Base-by-base conservation (phyloP, 2,113 vertebrate species). In the Ochotona princeps region DNA sequence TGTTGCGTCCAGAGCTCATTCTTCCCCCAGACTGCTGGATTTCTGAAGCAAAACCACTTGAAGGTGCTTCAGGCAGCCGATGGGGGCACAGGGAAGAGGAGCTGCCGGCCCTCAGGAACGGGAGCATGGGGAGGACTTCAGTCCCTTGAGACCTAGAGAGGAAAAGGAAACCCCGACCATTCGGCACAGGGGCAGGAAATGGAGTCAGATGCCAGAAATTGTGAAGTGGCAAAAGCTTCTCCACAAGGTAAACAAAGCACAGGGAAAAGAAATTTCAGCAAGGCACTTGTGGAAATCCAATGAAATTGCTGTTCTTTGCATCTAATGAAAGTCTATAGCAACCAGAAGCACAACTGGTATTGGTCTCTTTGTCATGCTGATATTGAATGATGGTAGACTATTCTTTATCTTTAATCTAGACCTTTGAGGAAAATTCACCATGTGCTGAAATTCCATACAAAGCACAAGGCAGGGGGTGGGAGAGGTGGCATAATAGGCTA, bases 361-460 rank as follows among this genome's bases (percentile, higher is more conserved):
- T 70, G 17, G 10, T 84, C 35, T 90, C 51, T 72, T 61, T 70
- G 14, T 89, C 73, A 67, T 4, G 21, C 3, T 70, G 78, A 57
- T 57, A 57, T 57, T 57, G 54, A 57, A 17, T 14, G 18, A 57
- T 57, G 54, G 17, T 13, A 57, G 14, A 76, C 18, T n/a, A 18
- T 90, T 87, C 79, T 23, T 80, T 80, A 47, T 54, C 49, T 26
- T 67, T 74, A 32, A 92, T 54, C 21, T 61, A 54, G 73, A 88
- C 61, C 9, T 92, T 93, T 87, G 72, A 87, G 47, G 72, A 79
- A 80, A 90, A 92, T 49, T 93, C 63, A 84, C 21, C 12, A 2
- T 90, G 54, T 70, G 49, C 23, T 76, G 61, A 90, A 67, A n/a
- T 35, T 9, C 0, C 0, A 2, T 44, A 12, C 44, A 85, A 93